Conservation (phyloP, 2,113 vertebrate species). For the Pachycephala philippinensis region DNA sequence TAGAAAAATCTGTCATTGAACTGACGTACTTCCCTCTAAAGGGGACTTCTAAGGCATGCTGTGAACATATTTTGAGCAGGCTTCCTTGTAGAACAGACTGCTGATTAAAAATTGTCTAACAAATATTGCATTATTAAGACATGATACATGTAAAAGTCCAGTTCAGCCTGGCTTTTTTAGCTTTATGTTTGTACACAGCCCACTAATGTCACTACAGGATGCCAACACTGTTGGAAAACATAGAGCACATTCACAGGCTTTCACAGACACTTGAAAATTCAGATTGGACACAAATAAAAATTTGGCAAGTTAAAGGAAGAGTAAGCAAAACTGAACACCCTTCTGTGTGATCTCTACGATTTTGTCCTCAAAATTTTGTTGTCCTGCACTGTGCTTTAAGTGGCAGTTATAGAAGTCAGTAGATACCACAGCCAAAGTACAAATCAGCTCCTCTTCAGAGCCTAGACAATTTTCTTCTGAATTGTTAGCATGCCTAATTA, state of each 20-base stretch:
- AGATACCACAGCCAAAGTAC: neutral
- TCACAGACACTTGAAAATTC: neutral
- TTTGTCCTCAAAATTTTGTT: neutral
- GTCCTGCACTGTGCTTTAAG: neutral
- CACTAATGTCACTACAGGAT: neutral
- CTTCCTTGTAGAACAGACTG: neutral
- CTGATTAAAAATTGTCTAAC: neutral
- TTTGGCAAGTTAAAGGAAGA: neutral
- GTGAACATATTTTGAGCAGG: neutral
- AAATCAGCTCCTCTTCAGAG: neutral
- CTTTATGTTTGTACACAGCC: neutral
- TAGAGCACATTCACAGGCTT: neutral
- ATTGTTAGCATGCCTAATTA: neutral
- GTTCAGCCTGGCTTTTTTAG: neutral
- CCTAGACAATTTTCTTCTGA: neutral
- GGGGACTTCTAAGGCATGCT: neutral
- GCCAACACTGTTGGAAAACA: neutral
- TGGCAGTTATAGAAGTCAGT: neutral
- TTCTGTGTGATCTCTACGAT: neutral
- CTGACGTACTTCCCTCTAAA: neutral
- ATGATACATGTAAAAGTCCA: fast-evolving
- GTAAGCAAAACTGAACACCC: neutral
- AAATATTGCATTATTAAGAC: neutral
- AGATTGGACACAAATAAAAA: neutral
- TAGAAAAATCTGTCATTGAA: neutral